Base-by-base conservation (phyloP, 2,797 vertebrate species). In the Lutjanus campechanus region DNA sequence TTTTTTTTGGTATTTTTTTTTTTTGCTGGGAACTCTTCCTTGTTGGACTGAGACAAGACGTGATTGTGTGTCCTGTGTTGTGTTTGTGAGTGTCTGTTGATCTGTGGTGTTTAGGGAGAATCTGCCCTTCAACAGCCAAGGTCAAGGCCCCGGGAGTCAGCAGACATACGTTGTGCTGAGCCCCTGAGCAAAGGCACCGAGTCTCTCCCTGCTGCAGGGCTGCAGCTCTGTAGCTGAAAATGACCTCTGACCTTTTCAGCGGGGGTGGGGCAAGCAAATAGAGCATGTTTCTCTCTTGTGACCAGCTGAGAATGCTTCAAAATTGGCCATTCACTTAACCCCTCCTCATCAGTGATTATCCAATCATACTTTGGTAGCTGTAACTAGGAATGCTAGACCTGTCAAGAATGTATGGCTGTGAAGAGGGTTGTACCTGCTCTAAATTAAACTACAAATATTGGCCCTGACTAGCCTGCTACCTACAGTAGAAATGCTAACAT, bases 161-260 rank as follows among this genome's bases (percentile, higher is more conserved):
- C 59, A 65, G 76, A 75, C 85, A 84, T 46, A 68, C 7, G 36
- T 60, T 72, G 46, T 67, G 58, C 73, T 64, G 62, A 76, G 36
- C 67, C 69, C 69, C n/a, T 47, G 51, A 81, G 73, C 85, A 82
- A 79, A 85, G 61, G 53, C 76, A 69, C 47, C 17, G n/a, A 72
- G 63, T 59, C 75, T 47, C 44, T 63, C 0, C n/a, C n/a, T 15
- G 54, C 67, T 77, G 13, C 51, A 61, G 62, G 73, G 77, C 69
- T 63, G 58, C 15, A 44, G 58, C 40, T 79, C 71, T 63, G 58
- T 19, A 44, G 53, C 40, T 79, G 56, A 46, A 29, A 25, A 47
- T 67, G 67, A 88, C 72, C 85, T 71, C 16, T 80, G 81, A 89
- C 72, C 81, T 71, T 41, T 62, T 77, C 53, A 65, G 59, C 58